A percentile compares a stretch with the other conserved stretches of the same genome.
These are phyloP conservation scores for Aphelocoma coerulescens DNA, from an alignment of 2,113 vertebrate species.

Conservation along the genomic window DNA sequence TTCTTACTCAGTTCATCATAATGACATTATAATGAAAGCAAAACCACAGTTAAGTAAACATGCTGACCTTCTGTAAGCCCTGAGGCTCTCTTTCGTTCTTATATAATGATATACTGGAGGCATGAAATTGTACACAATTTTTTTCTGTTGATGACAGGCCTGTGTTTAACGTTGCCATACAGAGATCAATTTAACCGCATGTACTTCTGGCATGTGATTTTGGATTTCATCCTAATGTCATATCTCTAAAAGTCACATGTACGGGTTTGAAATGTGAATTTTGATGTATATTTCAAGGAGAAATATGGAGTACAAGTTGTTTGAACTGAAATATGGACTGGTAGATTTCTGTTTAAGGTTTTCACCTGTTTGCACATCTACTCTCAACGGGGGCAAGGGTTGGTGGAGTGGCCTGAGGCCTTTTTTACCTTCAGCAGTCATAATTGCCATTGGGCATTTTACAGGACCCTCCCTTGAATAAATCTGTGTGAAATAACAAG, in stretches of 20 bases:
- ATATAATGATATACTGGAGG: neutral
- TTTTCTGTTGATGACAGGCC: neutral
- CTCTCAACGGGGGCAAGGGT: neutral
- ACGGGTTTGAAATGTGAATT: neutral
- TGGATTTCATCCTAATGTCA: neutral
- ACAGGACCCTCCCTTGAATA: neutral
- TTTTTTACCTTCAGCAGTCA: neutral
- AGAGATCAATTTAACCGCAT: neutral
- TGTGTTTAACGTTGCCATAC: neutral
- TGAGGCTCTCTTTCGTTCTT: neutral
- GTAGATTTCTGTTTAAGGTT: neutral
- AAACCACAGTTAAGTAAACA: neutral
- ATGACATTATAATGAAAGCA: neutral
- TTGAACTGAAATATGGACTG: neutral
- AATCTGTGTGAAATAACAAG: neutral
- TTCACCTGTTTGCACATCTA: rapidly evolving
- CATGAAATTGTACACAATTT: neutral
- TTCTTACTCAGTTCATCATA: neutral
- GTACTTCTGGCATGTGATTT: neutral
- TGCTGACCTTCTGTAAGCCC: neutral
- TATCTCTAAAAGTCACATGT: neutral
- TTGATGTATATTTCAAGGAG: neutral
- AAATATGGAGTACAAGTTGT: neutral
- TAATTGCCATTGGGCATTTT: neutral
- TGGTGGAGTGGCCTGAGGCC: neutral